Percentiles rank a stretch among this genome's conserved stretches.
Evolutionary conservation across 1,140 invertebrate species (phyloP).

Genomic region (Drosophila varians): DNA sequence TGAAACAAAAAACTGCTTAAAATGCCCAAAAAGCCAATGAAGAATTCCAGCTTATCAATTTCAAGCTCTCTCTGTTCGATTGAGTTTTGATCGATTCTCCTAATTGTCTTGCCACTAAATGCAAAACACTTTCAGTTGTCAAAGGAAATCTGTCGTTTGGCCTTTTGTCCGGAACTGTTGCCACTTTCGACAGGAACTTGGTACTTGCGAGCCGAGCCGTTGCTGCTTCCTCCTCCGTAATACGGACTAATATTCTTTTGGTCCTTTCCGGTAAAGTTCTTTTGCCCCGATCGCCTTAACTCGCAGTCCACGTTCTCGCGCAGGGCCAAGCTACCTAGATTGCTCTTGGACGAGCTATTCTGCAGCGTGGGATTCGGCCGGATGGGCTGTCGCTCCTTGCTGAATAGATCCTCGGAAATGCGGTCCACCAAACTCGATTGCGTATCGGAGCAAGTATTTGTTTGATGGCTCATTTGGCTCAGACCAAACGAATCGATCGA

Average conservation of each 20-base stretch:
- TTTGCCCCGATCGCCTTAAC: conserved; percentile 70
- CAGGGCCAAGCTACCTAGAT: conserved; percentile 66
- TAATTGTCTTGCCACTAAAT: not conserved
- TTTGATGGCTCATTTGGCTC: conserved; percentile 58
- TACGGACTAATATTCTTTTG: conserved; percentile 76
- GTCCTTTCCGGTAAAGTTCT: conserved; percentile 80
- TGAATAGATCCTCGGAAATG: conserved; percentile 64
- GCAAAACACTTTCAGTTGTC: conserved; percentile 58
- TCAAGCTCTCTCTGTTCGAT: not conserved
- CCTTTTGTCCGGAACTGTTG: conserved; percentile 53
- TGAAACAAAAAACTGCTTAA: conserved; percentile 41
- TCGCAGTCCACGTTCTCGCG: conserved; percentile 78
- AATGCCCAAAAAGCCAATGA: not conserved
- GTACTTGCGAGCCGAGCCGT: conserved; percentile 50
- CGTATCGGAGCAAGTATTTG: conserved; percentile 22
- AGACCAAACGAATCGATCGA: conserved; percentile 67
- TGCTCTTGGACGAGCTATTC: conserved; percentile 81
- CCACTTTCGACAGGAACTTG: conserved; percentile 14
- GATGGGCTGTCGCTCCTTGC: conserved; percentile 47
- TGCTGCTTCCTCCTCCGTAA: conserved; percentile 45
- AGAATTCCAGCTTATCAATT: not conserved
- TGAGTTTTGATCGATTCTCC: not conserved
- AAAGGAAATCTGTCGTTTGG: conserved; percentile 77
- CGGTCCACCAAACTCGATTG: conserved; percentile 65
- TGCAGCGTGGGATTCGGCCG: conserved; percentile 56